Conservation (phyloP, 2,888 invertebrate genomes). For the Hybos culiciformis region DNA sequence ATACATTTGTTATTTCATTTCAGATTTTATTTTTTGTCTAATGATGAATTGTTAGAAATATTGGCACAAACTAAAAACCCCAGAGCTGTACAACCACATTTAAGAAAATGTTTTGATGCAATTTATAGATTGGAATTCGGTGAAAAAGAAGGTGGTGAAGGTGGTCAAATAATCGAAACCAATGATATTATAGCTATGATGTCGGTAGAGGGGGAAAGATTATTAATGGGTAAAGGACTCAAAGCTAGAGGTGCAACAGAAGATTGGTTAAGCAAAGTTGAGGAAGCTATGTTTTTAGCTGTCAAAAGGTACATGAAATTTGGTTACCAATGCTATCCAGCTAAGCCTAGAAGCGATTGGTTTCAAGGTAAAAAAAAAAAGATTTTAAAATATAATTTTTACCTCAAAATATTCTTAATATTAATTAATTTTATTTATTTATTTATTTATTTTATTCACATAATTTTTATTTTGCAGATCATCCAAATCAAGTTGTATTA, state of each 20-base stretch:
- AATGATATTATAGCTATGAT: constrained; percentile 81
- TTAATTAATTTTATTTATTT: neutral
- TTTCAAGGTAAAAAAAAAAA: constrained; percentile 33
- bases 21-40: constrained; percentile 74
- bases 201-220: constrained; percentile 76
- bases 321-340: constrained; percentile 53
- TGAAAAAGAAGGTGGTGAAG: constrained; percentile 43
- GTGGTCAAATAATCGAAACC: constrained; percentile 45
- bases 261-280: constrained; percentile 84
- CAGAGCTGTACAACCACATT: constrained; percentile 77
- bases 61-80: constrained; percentile 82
- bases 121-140: constrained; percentile 67
- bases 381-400: constrained; percentile 1
- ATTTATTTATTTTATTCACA: neutral
- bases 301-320: constrained; percentile 61
- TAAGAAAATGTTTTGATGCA: constrained; percentile 81
- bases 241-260: constrained; percentile 85
- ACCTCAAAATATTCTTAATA: no score
- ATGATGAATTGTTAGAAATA: no score
- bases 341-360: constrained; percentile 55
- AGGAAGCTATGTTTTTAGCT: constrained; percentile 75
- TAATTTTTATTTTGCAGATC: constrained; percentile 17
- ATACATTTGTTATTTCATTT: neutral
- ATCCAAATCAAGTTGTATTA: constrained; percentile 51
- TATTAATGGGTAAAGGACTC: constrained; percentile 62